Evolutionary conservation across 2,888 invertebrate species (phyloP).

Genomic region (Tetanocera ferruginea): DNA sequence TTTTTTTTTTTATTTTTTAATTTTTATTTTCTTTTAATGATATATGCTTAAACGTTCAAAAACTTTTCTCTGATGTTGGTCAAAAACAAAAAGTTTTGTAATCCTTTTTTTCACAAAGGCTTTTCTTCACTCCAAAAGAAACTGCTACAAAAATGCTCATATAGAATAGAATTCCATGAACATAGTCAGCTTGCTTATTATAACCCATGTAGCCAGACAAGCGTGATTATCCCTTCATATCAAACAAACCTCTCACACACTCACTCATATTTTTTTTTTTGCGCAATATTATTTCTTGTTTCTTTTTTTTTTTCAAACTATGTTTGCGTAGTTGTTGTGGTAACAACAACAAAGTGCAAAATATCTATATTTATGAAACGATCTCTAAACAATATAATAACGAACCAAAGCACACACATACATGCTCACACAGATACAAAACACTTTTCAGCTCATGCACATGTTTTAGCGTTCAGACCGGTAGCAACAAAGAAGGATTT

Average conservation of each 20-base stretch:
- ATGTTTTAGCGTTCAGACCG: background rate
- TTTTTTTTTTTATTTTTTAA: too few relatives aligned
- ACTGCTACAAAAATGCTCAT: too few relatives aligned
- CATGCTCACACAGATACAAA: background rate
- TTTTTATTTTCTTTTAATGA: too few relatives aligned
- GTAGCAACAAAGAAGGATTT: conserved; percentile 20
- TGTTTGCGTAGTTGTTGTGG: background rate
- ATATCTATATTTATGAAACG: too few relatives aligned
- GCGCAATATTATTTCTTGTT: too few relatives aligned
- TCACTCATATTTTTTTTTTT: too few relatives aligned
- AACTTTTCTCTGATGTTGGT: too few relatives aligned
- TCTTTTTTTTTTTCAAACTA: too few relatives aligned
- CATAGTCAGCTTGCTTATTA: background rate
- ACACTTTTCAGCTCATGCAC: background rate
- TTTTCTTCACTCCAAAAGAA: too few relatives aligned
- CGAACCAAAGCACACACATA: background rate
- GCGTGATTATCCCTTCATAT: conserved; percentile 3
- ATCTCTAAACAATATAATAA: background rate
- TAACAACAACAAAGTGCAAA: background rate
- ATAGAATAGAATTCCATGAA: background rate
- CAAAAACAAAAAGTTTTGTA: too few relatives aligned
- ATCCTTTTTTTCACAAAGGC: too few relatives aligned
- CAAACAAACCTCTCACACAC: background rate
- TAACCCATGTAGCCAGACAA: background rate
- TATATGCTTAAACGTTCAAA: too few relatives aligned